Base-by-base conservation (phyloP, 2,113 vertebrate species). In the Tragelaphus strepsiceros region DNA sequence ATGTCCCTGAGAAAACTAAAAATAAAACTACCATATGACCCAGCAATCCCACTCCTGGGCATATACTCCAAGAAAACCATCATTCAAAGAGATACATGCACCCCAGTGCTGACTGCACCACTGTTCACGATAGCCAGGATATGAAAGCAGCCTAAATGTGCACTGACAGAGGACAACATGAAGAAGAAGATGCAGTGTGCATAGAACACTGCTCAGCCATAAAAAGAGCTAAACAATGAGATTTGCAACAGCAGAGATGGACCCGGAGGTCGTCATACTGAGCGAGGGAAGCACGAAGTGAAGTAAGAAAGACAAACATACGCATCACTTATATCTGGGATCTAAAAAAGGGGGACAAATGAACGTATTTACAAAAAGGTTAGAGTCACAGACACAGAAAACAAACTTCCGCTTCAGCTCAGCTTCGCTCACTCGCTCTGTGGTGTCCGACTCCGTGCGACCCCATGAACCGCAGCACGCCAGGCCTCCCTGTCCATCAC, bases 391-490 rank as follows among this genome's bases (percentile, higher is more conserved):
- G 14, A n/a, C 1, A 17, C 30, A 64, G 62, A 67, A 67, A 67
- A 17, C 32, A 67, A 19, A n/a, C 62, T n/a, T n/a, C 62, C 4
- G 7, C 32, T n/a, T 67, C 58, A 28, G 58, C 26, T 59, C 24
- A 26, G 53, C 16, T 15, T 16, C 16, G 58, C 28, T 59, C 58
- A 59, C 11, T 28, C 58, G 0, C 58, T 59, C 58, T 2, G 58
- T 28, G 5, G 0, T 59, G 58, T 59, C 11, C 2, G 5, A 59
- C 10, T 59, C 24, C 11, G 2, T 6, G 11, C 3, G 4, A 28
- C 24, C 58, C 10, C 58, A 59, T 28, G 58, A 59, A 59, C 11
- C 2, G 1, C 58, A 28, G 58, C 24, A 59, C 11, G 0, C 24
- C 58, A 59, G 58, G 24, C 26, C 58, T 59, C 58, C 58, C 24